These are phyloP conservation scores for Capreolus pygargus DNA, from an alignment of 2,113 vertebrate genomes.

Conservation along the genomic window DNA sequence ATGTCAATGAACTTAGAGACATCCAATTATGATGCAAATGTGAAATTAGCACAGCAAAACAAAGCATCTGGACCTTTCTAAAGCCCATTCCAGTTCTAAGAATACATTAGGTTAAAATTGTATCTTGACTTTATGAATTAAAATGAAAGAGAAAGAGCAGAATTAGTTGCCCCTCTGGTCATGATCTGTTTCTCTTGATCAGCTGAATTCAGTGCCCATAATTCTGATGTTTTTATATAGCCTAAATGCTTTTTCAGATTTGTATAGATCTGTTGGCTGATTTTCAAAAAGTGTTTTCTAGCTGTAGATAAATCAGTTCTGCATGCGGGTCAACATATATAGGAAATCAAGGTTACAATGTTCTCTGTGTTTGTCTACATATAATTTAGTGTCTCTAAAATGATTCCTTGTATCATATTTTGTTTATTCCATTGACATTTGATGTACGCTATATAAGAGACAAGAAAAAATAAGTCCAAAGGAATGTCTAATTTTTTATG, in stretches of 20 bases:
- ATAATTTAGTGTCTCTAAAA: not conserved
- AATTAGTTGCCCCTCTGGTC: not conserved
- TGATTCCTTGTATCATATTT: not conserved
- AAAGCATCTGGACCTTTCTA: not conserved
- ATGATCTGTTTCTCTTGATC: not conserved
- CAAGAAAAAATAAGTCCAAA: not conserved
- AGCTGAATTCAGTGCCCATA: not conserved
- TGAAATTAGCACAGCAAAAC: slow-evolving; percentile 48
- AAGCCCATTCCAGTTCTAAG: not conserved
- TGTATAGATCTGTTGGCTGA: not conserved
- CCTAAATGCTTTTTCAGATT: not conserved
- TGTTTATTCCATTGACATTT: not conserved
- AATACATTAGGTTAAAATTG: not conserved
- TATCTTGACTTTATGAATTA: slow-evolving; percentile 6
- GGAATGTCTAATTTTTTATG: not conserved
- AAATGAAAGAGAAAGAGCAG: not conserved
- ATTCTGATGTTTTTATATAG: not conserved
- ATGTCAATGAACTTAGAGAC: slow-evolving; percentile 63
- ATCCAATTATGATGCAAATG: slow-evolving; percentile 60
- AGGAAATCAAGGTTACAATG: not conserved
- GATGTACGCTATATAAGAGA: not conserved
- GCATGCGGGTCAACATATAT: not conserved
- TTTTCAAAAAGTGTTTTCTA: not conserved
- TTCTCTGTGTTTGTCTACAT: not conserved
- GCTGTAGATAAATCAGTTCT: not conserved